A percentile compares a stretch with the other conserved stretches of the same genome.
These are phyloP conservation scores for Chaenocephalus aceratus DNA, from an alignment of 2,113 vertebrate species.

Conservation along the genomic window DNA sequence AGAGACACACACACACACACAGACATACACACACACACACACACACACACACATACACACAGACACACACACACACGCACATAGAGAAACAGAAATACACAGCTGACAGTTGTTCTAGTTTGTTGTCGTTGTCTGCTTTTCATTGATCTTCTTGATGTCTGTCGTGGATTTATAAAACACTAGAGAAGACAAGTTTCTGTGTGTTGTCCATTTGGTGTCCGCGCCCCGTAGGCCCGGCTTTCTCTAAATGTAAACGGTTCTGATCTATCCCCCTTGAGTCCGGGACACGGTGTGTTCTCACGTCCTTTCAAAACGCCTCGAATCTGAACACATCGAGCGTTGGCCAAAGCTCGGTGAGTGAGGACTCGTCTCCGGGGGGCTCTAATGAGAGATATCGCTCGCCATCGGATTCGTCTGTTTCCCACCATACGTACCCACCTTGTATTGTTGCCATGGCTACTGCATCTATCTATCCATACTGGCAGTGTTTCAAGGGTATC, in stretches of 20 bases:
- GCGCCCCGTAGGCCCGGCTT: constrained; percentile 12
- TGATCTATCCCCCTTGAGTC: constrained; percentile 18
- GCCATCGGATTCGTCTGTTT: constrained; percentile 69
- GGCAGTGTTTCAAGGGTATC: constrained; percentile 77
- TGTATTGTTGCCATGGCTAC: constrained; percentile 78
- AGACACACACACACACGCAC: not conserved
- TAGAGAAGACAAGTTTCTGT: not conserved
- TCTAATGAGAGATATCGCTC: constrained; percentile 71
- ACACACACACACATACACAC: not conserved
- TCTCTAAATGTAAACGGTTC: constrained; percentile 9
- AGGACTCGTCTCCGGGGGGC: constrained; percentile 52
- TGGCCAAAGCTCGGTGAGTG: constrained; percentile 33
- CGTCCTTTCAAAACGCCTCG: constrained; percentile 1
- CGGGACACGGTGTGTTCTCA: constrained; percentile 2
- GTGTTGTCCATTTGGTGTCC: not conserved
- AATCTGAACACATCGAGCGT: constrained; percentile 33
- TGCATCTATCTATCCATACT: constrained; percentile 69
- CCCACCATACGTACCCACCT: constrained; percentile 61
- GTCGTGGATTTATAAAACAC: constrained; percentile 17
- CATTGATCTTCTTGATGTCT: not conserved
- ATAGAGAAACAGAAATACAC: not conserved
- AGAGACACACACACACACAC: no score
- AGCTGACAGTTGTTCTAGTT: not conserved
- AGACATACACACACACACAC: no score
- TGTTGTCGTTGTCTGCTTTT: not conserved